Evolutionary conservation across 2,113 vertebrate species (phyloP).

Genomic region (Amazona vittata): DNA sequence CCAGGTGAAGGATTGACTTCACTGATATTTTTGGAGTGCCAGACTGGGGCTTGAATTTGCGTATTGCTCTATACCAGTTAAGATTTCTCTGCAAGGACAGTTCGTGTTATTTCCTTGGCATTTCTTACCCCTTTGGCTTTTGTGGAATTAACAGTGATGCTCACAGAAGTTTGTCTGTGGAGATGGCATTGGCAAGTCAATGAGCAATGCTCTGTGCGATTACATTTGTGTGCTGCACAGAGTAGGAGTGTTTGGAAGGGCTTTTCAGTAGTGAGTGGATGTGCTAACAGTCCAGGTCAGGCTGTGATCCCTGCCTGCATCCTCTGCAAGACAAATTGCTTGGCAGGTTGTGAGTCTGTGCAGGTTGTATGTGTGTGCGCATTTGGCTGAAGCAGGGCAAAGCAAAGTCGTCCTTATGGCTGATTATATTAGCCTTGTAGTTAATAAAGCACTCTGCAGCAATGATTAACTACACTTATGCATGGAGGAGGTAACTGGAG

Average conservation of each 20-base stretch:
- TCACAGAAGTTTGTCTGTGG: not conserved
- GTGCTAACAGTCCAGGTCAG: not conserved
- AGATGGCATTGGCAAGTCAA: not conserved
- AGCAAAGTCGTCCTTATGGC: not conserved
- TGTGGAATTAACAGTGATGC: not conserved
- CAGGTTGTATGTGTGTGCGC: not conserved
- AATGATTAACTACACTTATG: not conserved
- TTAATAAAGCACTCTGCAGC: not conserved
- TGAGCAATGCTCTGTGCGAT: accelerated
- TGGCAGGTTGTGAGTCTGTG: not conserved
- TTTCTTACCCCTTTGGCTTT: not conserved
- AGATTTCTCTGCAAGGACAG: not conserved
- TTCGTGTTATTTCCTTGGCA: not conserved
- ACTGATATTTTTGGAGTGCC: not conserved
- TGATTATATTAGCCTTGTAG: not conserved
- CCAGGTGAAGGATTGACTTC: not conserved
- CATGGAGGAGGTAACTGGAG: not conserved
- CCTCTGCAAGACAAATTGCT: not conserved
- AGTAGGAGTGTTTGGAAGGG: not conserved
- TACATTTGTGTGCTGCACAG: accelerated
- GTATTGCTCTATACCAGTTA: not conserved
- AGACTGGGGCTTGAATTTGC: accelerated
- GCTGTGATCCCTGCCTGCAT: not conserved
- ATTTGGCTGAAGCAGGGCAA: not conserved
- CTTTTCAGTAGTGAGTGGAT: not conserved